Percentiles rank a stretch among this genome's conserved stretches.
These are phyloP conservation scores for Amphimedon queenslandica DNA, from an alignment of 37 sponge, comb jelly and placozoan species.

Conservation along the genomic window DNA sequence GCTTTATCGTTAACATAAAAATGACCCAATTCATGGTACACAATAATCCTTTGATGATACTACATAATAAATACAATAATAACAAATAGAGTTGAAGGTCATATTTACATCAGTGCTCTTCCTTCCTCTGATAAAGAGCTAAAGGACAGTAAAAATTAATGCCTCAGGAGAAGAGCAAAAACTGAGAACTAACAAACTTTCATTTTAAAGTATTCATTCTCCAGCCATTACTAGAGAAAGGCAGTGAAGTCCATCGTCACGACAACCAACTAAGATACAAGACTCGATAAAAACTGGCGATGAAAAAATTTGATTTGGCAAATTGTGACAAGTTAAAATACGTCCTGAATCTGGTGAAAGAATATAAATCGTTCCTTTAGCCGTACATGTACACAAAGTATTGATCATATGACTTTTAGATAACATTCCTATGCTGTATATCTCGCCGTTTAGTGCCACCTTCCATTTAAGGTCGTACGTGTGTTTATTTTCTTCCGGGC, in stretches of 20 bases:
- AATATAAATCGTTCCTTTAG: constrained; percentile 36
- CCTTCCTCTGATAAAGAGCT: too few relatives aligned
- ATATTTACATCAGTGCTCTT: too few relatives aligned
- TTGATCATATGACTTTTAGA: background rate
- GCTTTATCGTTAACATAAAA: too few relatives aligned
- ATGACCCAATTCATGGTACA: too few relatives aligned
- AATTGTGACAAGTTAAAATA: background rate
- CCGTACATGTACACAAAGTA: constrained; percentile 28
- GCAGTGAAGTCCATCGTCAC: constrained; percentile 73
- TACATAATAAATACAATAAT: too few relatives aligned
- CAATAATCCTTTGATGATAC: too few relatives aligned
- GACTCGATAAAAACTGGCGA: constrained; percentile 70
- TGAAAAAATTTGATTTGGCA: constrained; percentile 77
- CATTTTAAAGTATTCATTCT: background rate
- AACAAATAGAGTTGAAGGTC: too few relatives aligned
- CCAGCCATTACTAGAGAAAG: constrained; percentile 5
- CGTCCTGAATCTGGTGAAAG: constrained; percentile 17
- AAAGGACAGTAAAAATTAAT: too few relatives aligned
- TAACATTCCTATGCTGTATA: constrained; percentile 33
- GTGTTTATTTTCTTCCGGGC: constrained; percentile 28
- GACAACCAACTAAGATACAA: constrained; percentile 69
- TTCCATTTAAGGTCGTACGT: constrained; percentile 29
- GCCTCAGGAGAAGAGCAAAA: too few relatives aligned
- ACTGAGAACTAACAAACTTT: too few relatives aligned
- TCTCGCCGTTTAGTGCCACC: background rate